These are phyloP conservation scores for Omphaloscelis lunosa DNA, from an alignment of 2,888 invertebrate species.

Conservation along the genomic window DNA sequence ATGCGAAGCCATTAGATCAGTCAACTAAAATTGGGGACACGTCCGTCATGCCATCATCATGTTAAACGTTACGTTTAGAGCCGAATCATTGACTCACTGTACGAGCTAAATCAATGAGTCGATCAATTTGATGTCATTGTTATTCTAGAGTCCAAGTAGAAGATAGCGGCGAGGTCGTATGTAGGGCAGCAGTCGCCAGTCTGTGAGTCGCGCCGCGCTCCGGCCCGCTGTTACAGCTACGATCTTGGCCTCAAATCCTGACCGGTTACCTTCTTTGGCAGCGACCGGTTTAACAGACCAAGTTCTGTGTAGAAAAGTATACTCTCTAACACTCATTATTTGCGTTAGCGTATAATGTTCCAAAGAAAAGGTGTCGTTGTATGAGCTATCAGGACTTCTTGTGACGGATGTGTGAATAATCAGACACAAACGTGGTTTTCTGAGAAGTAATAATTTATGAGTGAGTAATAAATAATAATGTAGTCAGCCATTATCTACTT, in stretches of 20 bases:
- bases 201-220: conserved; percentile 58
- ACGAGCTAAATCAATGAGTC: conserved; percentile 56
- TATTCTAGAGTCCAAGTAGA: conserved; percentile 50
- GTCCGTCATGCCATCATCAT: conserved; percentile 5
- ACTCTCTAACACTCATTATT: conserved; percentile 77
- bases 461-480: conserved; percentile 75
- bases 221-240: conserved; percentile 68
- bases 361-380: conserved; percentile 57
- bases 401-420: conserved; percentile 66
- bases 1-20: background rate
- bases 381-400: conserved; percentile 59
- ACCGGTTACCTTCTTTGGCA: conserved; percentile 88
- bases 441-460: conserved; percentile 70
- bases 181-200: conserved; percentile 79
- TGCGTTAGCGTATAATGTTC: conserved; percentile 66
- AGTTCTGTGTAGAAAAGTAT: conserved; percentile 79
- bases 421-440: conserved; percentile 66
- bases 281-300: conserved; percentile 86
- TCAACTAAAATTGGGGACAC: background rate
- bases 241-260: conserved; percentile 86
- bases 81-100: conserved; percentile 40
- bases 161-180: conserved; percentile 76
- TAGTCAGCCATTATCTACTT: conserved; percentile 76
- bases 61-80: conserved; percentile 32
- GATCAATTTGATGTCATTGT: conserved; percentile 63